Base-by-base conservation (phyloP, 2,888 invertebrate genomes). In the Carabus problematicus region DNA sequence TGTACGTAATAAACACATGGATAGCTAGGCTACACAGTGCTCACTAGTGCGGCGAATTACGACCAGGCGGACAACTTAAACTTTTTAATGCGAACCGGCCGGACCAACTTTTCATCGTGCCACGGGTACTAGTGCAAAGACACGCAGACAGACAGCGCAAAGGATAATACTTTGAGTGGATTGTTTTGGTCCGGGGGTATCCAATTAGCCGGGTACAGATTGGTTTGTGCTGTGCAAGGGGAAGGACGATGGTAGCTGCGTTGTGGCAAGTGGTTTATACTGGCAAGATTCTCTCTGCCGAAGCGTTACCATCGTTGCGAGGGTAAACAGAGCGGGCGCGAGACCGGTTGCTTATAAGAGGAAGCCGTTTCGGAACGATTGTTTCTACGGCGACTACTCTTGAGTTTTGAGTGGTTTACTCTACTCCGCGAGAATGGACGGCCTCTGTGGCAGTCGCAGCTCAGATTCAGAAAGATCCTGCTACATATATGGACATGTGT, bases 321-420 rank as follows among this genome's bases (percentile, higher is more conserved):
- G 19, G 18, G 52, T 52, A 52, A 52, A 52, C 12, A 52, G 19
- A 19, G 9, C 2, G n/a, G 11, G 45, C 7, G 11, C 2, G n/a
- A 7, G 45, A 16, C 16, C 14, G 16, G 8, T n/a, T n/a, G n/a
- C n/a, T n/a, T n/a, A 29, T 3, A 6, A 52, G 52, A 19, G 52
- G 19, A 52, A 52, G 19, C 19, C 52, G 52, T 52, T 16, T 14
- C 52, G 14, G 19, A 56, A 29, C 56, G 56, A 58, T 12, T 54
- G 67, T 67, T 67, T 45, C 67, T 60, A 60, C 56, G 58, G 47
- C 67, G 67, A 67, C 67, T 60, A 41, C 29, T 49, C 60, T 60
- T 39, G 67, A 60, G 67, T 19, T 60, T 67, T 60, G 67, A 67
- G 67, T 67, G 67, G 67, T 60, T 67, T 67, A 67, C 42, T 67